Evolutionary conservation across 2,888 invertebrate species (phyloP).

Genomic region (Spatulosminthurus flaviceps): DNA sequence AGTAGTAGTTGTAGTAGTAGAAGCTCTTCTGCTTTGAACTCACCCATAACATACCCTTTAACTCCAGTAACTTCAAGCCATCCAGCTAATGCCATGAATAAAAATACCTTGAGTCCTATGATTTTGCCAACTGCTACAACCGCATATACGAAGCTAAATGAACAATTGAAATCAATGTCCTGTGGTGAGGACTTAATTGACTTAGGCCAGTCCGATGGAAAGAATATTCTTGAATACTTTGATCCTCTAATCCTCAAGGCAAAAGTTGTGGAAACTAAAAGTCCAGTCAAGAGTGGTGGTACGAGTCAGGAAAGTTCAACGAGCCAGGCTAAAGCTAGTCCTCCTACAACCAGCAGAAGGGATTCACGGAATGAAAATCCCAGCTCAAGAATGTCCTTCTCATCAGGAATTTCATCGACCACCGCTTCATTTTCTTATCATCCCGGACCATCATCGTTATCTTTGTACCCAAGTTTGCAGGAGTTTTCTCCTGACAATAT

Average conservation of each 20-base stretch:
- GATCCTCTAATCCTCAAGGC: conserved; percentile 79
- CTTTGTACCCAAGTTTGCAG: conserved; percentile 56
- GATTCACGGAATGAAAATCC: neutral
- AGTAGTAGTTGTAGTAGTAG: neutral
- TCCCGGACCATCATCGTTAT: conserved; percentile 40
- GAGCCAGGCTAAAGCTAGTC: neutral
- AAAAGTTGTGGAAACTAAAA: conserved; percentile 25
- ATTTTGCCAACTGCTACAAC: neutral
- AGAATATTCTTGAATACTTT: conserved; percentile 85
- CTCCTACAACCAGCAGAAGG: neutral
- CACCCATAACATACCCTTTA: neutral
- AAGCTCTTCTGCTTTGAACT: conserved; percentile 2
- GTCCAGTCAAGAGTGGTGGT: neutral
- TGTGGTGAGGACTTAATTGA: conserved; percentile 60
- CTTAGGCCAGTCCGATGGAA: conserved; percentile 69
- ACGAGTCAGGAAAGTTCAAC: neutral
- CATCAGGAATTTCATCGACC: conserved; percentile 17
- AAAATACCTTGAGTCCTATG: neutral
- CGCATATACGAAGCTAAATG: conserved; percentile 38
- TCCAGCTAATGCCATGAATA: neutral
- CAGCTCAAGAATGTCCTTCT: neutral
- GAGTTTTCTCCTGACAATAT: conserved; percentile 45
- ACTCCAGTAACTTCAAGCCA: neutral
- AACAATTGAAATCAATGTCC: conserved; percentile 49
- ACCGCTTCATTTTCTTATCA: conserved; percentile 35